Conservation (phyloP, 2,113 vertebrate species). For the Corythornis cristatus region DNA sequence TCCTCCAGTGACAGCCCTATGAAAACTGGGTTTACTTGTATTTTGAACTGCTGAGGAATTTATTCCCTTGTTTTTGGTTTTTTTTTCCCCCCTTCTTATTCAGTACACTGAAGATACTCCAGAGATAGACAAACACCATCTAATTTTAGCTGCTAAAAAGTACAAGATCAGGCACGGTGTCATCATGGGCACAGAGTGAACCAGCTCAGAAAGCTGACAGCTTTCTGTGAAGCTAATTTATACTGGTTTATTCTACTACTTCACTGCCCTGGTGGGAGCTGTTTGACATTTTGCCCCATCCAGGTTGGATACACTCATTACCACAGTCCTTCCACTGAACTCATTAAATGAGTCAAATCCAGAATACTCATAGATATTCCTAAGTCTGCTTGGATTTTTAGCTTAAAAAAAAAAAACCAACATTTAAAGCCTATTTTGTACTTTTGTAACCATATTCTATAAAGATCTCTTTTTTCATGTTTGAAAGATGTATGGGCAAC, state of each 20-base stretch:
- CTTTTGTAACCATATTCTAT: neutral
- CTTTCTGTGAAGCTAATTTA: neutral
- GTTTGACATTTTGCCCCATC: neutral
- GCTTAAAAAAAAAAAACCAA: neutral
- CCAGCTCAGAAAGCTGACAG: neutral
- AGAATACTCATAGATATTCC: neutral
- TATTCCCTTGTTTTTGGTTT: neutral
- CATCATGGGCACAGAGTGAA: neutral
- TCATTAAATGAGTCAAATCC: neutral
- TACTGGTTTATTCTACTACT: neutral
- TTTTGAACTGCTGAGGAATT: neutral
- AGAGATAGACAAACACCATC: too few relatives aligned
- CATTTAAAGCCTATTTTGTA: neutral
- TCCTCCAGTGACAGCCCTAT: neutral
- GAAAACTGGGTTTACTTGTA: neutral
- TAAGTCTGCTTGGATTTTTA: neutral
- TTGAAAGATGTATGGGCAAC: neutral
- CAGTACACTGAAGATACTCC: neutral
- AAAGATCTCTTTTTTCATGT: neutral
- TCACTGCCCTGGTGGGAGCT: neutral
- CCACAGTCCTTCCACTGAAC: neutral
- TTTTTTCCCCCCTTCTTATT: neutral
- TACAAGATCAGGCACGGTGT: neutral
- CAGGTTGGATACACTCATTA: neutral
- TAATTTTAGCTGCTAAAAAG: neutral